Base-by-base conservation (phyloP, 2,113 vertebrate genomes). In the Noctilio leporinus region DNA sequence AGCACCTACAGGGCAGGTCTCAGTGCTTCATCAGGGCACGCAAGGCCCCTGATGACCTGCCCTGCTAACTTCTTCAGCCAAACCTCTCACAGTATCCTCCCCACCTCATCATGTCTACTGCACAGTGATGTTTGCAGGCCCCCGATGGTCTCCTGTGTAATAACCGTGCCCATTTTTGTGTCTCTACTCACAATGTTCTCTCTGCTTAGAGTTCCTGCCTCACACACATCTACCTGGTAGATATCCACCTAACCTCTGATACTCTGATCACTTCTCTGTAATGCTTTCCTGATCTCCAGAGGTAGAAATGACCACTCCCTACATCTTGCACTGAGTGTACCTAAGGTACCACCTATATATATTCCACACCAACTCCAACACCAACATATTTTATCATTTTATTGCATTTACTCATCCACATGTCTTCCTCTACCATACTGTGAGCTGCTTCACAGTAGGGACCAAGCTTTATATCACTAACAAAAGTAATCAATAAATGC, bases 401-500 rank as follows among this genome's bases (percentile, higher is more conserved):
- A 12, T 17, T 94, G 28, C 3, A 57, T 35, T 91, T 73, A 64
- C 10, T 43, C 76, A 35, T 4, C 35, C 30, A 15, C 5, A 38
- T 76, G 40, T 55, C 64, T 73, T 95, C 33, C n/a, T 64, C 47
- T 57, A 45, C n/a, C 16, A 70, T 35, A 45, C 45, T n/a, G 1
- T 10, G 17, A 78, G 38, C 40, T 45, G 1, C 40, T 84, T 64
- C 64, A 62, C 38, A 55, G 69, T 5, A 80, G 14, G 49, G 26
- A 53, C 7, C 35, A 40, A 35, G 62, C 22, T 85, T 93, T 65
- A 82, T 45, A 76, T 69, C 83, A 67, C 62, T 38, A 69, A 49
- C 49, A 82, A 83, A 95, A 85, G 72, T 70, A 75, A 78, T 35
- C 47, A 45, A 77, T 45, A 86, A 62, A 84, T 14, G 10, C 12